These are phyloP conservation scores for Penaeus monodon DNA, from an alignment of 2,888 invertebrate species.

Conservation along the genomic window DNA sequence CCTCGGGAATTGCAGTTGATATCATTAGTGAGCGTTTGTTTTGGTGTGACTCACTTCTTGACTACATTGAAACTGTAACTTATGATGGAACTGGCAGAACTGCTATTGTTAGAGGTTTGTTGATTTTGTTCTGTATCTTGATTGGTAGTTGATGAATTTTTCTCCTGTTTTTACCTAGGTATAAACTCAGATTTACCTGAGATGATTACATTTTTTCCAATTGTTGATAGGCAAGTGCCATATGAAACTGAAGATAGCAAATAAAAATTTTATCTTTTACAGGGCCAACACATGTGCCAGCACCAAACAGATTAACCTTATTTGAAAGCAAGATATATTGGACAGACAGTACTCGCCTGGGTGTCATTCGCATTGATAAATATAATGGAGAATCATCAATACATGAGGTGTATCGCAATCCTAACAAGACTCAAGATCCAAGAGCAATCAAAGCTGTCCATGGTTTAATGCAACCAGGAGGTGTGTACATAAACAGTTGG, in stretches of 20 bases:
- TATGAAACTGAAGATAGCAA: background rate
- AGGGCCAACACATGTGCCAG: constrained; percentile 83
- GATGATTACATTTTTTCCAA: too few species aligned
- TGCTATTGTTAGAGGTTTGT: constrained; percentile 59
- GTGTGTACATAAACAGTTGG: constrained; percentile 68
- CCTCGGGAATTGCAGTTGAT: constrained; percentile 91
- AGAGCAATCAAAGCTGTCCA: constrained; percentile 88
- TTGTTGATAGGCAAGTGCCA: background rate
- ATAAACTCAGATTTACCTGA: too few species aligned
- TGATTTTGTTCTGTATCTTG: background rate
- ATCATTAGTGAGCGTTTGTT: constrained; percentile 90
- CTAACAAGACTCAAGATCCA: constrained; percentile 75
- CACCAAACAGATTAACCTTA: constrained; percentile 82
- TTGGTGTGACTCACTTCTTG: constrained; percentile 95
- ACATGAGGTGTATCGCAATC: constrained; percentile 77
- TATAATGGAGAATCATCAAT: constrained; percentile 84
- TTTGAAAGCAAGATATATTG: constrained; percentile 91
- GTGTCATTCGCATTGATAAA: constrained; percentile 88
- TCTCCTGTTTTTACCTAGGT: too few species aligned
- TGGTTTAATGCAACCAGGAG: constrained; percentile 80
- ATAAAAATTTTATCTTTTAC: constrained; percentile 51
- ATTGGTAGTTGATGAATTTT: too few species aligned
- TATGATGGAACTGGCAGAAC: constrained; percentile 79
- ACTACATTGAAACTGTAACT: constrained; percentile 95
- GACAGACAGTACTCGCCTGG: constrained; percentile 92